Percentiles rank a stretch among this genome's conserved stretches.
These are phyloP conservation scores for Drosophila mayaguana DNA, from an alignment of 2,888 invertebrate genomes.

Conservation along the genomic window DNA sequence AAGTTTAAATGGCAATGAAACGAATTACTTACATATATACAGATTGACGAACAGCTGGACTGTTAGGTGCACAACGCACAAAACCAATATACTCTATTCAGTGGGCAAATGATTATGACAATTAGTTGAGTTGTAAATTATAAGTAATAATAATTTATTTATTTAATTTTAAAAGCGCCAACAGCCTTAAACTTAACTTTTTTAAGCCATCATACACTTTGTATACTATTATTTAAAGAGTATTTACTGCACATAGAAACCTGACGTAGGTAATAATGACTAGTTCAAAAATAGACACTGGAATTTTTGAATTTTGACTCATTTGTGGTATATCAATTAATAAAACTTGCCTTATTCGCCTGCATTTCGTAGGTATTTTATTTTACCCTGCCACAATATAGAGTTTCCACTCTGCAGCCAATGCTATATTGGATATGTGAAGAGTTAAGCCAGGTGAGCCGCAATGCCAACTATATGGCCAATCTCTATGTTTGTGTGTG, in stretches of 20 bases:
- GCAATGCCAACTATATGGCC: not conserved
- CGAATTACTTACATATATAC: not conserved
- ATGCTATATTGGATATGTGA: slow-evolving; percentile 38
- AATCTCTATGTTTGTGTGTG: slow-evolving; percentile 5
- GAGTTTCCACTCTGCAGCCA: slow-evolving; percentile 31
- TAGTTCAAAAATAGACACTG: too few relatives aligned
- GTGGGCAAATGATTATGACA: not conserved
- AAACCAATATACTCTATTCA: not conserved
- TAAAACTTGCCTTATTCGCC: not conserved
- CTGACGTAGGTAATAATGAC: too few relatives aligned
- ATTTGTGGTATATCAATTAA: not conserved
- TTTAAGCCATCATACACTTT: too few relatives aligned
- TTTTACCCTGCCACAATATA: slow-evolving; percentile 40
- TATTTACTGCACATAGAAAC: too few relatives aligned
- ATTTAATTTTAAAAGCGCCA: not conserved
- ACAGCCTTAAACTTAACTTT: too few relatives aligned
- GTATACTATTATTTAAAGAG: too few relatives aligned
- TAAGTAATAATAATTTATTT: too few relatives aligned
- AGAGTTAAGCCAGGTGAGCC: slow-evolving; percentile 49
- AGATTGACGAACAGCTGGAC: not conserved
- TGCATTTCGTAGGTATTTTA: slow-evolving; percentile 38
- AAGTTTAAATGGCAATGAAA: not conserved
- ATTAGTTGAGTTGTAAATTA: too few relatives aligned
- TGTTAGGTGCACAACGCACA: not conserved
- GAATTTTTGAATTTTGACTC: too few relatives aligned